Conservation (phyloP, 2,113 vertebrate species). For the Misgurnus anguillicaudatus region DNA sequence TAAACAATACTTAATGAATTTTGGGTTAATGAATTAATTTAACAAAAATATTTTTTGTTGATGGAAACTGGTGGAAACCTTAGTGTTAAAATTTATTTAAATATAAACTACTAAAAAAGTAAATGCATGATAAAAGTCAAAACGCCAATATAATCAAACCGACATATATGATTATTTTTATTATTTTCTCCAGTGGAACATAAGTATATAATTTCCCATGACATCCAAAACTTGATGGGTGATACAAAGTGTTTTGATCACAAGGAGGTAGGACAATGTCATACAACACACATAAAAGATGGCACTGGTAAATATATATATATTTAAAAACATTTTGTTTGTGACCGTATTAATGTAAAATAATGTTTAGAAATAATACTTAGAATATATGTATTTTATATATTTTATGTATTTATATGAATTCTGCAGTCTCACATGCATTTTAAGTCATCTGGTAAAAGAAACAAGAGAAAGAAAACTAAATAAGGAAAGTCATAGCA, state of each 20-base stretch:
- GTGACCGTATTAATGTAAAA: background rate
- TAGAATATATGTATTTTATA: slow-evolving; percentile 28
- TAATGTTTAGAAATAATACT: slow-evolving; percentile 34
- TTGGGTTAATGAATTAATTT: no score
- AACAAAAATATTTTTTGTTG: no score
- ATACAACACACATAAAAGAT: slow-evolving; percentile 36
- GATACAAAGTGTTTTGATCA: slow-evolving; percentile 46
- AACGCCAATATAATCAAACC: slow-evolving; percentile 5
- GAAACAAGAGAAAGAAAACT: slow-evolving; percentile 7
- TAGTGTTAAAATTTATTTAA: no score
- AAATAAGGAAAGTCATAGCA: slow-evolving; percentile 36
- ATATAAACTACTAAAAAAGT: background rate
- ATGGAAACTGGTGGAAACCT: no score
- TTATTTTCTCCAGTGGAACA: slow-evolving; percentile 39
- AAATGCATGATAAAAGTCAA: background rate
- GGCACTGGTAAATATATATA: slow-evolving; percentile 24
- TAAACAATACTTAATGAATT: no score
- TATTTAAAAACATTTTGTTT: slow-evolving; percentile 5
- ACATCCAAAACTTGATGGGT: slow-evolving; percentile 31
- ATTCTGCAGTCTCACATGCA: slow-evolving; percentile 39
- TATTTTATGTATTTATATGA: slow-evolving; percentile 28
- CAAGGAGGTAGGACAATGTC: slow-evolving; percentile 46
- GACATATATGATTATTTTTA: slow-evolving; percentile 28
- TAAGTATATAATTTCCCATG: slow-evolving; percentile 29
- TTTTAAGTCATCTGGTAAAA: slow-evolving; percentile 20